Conservation (phyloP, 1,140 invertebrate genomes). For the Papilio xuthus region DNA sequence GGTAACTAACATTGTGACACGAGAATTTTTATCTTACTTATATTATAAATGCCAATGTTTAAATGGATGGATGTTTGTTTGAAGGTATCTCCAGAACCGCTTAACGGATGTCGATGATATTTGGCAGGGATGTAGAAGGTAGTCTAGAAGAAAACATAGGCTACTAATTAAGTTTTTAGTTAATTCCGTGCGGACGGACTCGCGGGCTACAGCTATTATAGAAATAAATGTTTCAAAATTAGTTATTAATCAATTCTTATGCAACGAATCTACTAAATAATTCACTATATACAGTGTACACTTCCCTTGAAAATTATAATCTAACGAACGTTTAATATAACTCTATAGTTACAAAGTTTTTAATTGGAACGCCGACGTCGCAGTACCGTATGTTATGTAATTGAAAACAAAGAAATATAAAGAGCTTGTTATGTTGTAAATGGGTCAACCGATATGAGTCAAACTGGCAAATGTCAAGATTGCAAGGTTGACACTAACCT, state of each 20-base stretch:
- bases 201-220: no score
- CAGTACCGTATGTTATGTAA: constrained; percentile 9
- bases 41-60: no score
- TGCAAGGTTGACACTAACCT: neutral
- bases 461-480: constrained; percentile 19
- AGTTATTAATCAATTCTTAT: neutral
- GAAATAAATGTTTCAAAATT: neutral
- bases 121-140: no score
- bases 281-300: neutral
- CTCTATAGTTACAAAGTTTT: neutral
- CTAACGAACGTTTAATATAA: neutral
- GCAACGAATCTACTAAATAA: neutral
- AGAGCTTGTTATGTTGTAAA: constrained; percentile 31
- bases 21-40: no score
- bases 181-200: no score
- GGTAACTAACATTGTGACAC: no score
- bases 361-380: constrained; percentile 21
- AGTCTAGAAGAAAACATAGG: no score
- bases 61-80: no score
- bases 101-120: no score
- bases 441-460: constrained; percentile 26
- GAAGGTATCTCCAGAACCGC: no score
- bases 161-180: no score
- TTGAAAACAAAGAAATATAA: constrained; percentile 33
- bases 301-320: neutral